Evolutionary conservation across 2,113 vertebrate genomes (phyloP), one percentile per base, ranked within the genome.

Genomic region (Chloropsis hardwickii): DNA sequence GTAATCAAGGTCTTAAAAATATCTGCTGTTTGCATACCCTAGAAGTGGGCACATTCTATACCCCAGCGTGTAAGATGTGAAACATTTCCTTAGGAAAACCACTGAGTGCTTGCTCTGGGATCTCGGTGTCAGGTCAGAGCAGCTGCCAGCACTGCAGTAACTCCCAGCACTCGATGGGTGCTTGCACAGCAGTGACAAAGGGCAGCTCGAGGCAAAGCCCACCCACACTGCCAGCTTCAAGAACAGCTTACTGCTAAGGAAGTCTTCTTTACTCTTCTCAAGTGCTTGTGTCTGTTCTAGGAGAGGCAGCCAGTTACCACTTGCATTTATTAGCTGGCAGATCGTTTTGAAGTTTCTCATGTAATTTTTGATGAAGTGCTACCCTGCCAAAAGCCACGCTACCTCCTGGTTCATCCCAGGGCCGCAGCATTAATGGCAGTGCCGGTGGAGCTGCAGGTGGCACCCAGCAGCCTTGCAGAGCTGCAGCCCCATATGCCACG

Each of bases 101-200:
- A 40, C 7, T 1, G 57, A n/a, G 11, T 2, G 21, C 64, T 50
- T 56, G 21, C 35, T 56, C 37, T 25, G 10, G 3, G 47, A 31
- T 12, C 2, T 56, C 48, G 5, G 18, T 3, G 8, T 2, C 17
- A 40, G 56, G 11, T 22, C 45, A 28, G 31, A 65, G 60, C 40
- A 74, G 66, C 15, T 25, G 47, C 27, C 57, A 7, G 19, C 9
- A 3, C 23, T 28, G 22, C 81, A 76, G 47, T 3, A 37, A 37
- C 19, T 51, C 80, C 28, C 73, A 39, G 14, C 37, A 5, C 33
- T 8, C 0, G 0, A 24, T 3, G 57, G 45, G 8, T 0, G 1
- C 21, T 11, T 21, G 31, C 18, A 5, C 31, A 42, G 42, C 10
- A 44, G 6, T 3, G 37, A 12, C 22, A 27, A 29, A 71, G 72